phyloP scores from a whole-genome alignment of 1,140 invertebrate genomes.

The Drosophila equinoxialis region DNA sequence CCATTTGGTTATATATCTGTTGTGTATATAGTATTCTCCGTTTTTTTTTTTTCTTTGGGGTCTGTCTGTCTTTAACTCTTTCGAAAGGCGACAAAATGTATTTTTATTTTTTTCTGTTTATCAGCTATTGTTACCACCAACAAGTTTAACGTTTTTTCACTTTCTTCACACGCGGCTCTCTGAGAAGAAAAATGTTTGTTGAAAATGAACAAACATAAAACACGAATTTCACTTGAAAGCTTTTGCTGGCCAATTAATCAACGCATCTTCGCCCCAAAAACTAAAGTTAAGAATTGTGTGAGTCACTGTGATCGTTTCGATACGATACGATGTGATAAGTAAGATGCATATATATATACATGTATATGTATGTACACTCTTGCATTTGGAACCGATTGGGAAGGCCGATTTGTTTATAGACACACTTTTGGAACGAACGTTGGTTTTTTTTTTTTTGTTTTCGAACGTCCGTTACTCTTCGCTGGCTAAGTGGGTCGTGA shows the following conservation, averaged over 20 bases:
- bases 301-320: conserved; percentile 43
- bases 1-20: conserved; percentile 4
- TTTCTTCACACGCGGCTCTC: conserved; percentile 61
- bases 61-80: conserved; percentile 40
- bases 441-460: conserved; percentile 50
- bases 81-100: conserved; percentile 74
- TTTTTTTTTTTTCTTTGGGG: background rate
- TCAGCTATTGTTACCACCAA: conserved; percentile 67
- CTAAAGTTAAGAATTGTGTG: conserved; percentile 5
- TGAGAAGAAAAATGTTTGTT: conserved; percentile 74
- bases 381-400: conserved; percentile 12
- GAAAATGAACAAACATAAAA: conserved; percentile 73
- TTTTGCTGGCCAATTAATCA: conserved; percentile 80
- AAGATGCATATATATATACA: background rate
- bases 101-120: conserved; percentile 65
- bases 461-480: conserved; percentile 74
- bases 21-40: background rate
- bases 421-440: conserved; percentile 69
- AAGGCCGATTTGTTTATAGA: conserved; percentile 70
- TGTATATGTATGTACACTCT: background rate
- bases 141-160: conserved; percentile 63
- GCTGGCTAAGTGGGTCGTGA: conserved; percentile 79
- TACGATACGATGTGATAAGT: conserved; percentile 34
- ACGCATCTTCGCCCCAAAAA: conserved; percentile 61
- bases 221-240: conserved; percentile 68